Evolutionary conservation across 2,888 invertebrate species (phyloP), one percentile per base, ranked within the genome.

Genomic region (Brachylomia viminalis): DNA sequence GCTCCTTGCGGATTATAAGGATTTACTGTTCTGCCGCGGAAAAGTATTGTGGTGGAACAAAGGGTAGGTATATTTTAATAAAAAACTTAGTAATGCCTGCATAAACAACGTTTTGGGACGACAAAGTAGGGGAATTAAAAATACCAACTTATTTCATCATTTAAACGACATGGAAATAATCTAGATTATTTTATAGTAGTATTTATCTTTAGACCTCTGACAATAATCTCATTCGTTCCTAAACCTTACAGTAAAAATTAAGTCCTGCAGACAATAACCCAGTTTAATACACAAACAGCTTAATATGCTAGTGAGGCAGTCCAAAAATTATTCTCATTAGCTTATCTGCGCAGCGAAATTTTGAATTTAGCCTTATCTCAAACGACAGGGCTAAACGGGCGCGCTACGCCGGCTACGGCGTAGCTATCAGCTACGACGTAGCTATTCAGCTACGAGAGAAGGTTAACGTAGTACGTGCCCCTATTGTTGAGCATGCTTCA

Each of bases 251-350:
- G 30, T 42, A 5, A 76, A 65, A 69, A 33, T 42, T 11, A 66
- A 65, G 33, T 77, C 52, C 68, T 77, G 67, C 54, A 68, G 65
- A 64, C 27, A 72, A 75, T 72, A 65, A 70, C n/a, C 58, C 70
- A 72, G 70, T 61, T 59, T 70, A 68, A 75, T 86, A 75, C 67
- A 75, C 49, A 68, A 75, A 64, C 84, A 89, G 86, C 87, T 92
- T 91, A 90, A 87, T 91, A 94, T 93, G 91, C 93, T 89, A 90
- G 90, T 90, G 87, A 85, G 89, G 85, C 79, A 83, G 82, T 86
- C 88, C 90, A 90, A 92, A 94, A 94, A 92, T 94, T 92, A 92
- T 92, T 89, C 93, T 93, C 94, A 94, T 95, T 94, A 93, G 91
- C 92, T 92, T 95, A 95, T 95, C 95, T 93, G 62, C 67, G 90